Conservation (phyloP, 2,888 invertebrate species). For the Noctua janthina region DNA sequence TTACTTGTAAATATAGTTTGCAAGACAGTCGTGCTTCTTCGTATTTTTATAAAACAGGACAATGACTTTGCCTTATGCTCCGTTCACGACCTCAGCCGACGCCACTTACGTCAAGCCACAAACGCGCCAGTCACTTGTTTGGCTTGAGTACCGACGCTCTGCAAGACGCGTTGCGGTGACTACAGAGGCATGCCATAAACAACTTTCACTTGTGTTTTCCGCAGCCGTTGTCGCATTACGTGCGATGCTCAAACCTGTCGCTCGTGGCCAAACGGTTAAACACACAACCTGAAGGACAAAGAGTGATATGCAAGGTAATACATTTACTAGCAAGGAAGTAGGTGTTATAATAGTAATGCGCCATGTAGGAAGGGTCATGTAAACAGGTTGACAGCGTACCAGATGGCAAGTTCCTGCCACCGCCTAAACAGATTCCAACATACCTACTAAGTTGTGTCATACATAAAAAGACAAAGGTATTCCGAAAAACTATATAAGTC, state of each 20-base stretch:
- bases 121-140: background rate
- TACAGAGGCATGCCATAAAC: background rate
- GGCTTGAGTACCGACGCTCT: background rate
- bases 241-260: background rate
- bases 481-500: background rate
- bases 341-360: conserved; percentile 9
- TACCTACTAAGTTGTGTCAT: background rate
- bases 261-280: background rate
- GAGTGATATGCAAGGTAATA: background rate
- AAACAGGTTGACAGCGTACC: conserved; percentile 3
- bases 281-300: background rate
- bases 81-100: background rate
- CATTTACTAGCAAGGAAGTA: background rate
- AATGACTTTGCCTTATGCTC: background rate
- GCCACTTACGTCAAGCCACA: background rate
- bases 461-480: background rate
- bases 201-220: background rate
- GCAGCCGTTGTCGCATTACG: background rate
- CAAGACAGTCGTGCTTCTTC: background rate
- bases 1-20: conserved; percentile 12
- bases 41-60: background rate
- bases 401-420: background rate
- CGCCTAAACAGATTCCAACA: background rate
- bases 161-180: background rate
- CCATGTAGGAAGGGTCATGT: background rate